Base-by-base conservation (phyloP, 2,888 invertebrate genomes). In the Acrobasis consociella region DNA sequence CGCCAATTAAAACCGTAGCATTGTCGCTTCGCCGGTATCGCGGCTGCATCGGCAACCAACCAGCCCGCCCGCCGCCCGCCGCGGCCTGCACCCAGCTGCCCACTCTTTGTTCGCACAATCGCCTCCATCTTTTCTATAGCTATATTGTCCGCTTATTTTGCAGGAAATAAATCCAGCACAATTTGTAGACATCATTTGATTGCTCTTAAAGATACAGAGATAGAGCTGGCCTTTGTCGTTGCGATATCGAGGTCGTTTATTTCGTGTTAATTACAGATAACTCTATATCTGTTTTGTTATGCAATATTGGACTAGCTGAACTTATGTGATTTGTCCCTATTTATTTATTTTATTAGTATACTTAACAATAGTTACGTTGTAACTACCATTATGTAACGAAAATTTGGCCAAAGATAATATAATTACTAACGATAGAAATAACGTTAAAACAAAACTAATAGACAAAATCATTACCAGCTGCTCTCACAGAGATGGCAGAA, bases 121-220 rank as follows among this genome's bases (percentile, higher is more conserved):
- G 17, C 51, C 16, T 16, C 42, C 15, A 60, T 42, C 22, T 1
- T 60, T 42, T 51, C 52, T 52, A 7, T 74, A 76, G 73, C 77
- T 81, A 83, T 83, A 86, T 86, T 80, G 80, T 78, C 67, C 74
- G 74, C 71, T 82, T 82, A 82, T 85, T 88, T 86, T 82, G 78
- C 75, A 78, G 77, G 80, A 83, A 83, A 82, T 81, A 83, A 79
- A 83, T 81, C 81, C 80, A 77, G 78, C 74, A 77, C 83, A 88
- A 86, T 87, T 87, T 82, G 86, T 85, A 83, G 82, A 80, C 80
- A 79, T 80, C 81, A 78, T 71, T 79, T 78, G 85, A 85, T 86
- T 75, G 77, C 73, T 78, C 74, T 71, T 65, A 68, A 69, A 80
- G 86, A 86, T 88, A 86, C 81, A 67, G 69, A 79, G 85, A 86